phyloP scores from a whole-genome alignment of 1,140 invertebrate genomes.

The Brachystomella parvula region DNA sequence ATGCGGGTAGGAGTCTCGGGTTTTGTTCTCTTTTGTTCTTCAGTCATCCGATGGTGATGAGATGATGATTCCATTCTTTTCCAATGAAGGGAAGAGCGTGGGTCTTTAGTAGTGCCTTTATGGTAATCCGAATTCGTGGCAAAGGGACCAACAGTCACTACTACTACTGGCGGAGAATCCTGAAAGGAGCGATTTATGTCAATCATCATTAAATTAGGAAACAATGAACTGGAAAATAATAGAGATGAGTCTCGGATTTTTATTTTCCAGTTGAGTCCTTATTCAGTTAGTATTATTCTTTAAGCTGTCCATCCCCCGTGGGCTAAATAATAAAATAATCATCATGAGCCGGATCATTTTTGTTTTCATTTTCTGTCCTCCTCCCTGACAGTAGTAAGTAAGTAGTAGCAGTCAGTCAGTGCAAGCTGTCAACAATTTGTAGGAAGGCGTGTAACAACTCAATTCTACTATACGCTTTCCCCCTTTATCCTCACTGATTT shows the following conservation, averaged over 20 bases:
- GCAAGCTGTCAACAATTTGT: conserved; percentile 1
- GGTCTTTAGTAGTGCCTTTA: neutral
- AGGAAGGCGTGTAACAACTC: neutral
- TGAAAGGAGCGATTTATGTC: conserved; percentile 26
- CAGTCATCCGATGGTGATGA: conserved; percentile 11
- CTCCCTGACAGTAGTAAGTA: neutral
- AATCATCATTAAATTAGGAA: conserved; percentile 32
- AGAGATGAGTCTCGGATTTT: neutral
- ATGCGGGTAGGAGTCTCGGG: neutral
- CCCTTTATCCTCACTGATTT: neutral
- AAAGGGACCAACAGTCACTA: neutral
- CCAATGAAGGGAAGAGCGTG: neutral
- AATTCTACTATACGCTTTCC: neutral
- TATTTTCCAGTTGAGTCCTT: neutral
- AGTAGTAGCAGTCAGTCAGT: neutral
- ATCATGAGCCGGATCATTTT: neutral
- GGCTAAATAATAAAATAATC: neutral
- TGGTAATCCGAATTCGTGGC: neutral
- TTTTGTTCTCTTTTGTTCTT: neutral
- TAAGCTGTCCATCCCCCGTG: conserved; percentile 1
- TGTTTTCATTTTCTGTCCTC: neutral
- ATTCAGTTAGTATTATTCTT: neutral
- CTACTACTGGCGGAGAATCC: neutral
- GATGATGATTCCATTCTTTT: conserved; percentile 5
- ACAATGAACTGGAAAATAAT: conserved; percentile 16